These are phyloP conservation scores for Myioborus melanocephalus DNA, from an alignment of 2,797 vertebrate genomes.

Conservation along the genomic window DNA sequence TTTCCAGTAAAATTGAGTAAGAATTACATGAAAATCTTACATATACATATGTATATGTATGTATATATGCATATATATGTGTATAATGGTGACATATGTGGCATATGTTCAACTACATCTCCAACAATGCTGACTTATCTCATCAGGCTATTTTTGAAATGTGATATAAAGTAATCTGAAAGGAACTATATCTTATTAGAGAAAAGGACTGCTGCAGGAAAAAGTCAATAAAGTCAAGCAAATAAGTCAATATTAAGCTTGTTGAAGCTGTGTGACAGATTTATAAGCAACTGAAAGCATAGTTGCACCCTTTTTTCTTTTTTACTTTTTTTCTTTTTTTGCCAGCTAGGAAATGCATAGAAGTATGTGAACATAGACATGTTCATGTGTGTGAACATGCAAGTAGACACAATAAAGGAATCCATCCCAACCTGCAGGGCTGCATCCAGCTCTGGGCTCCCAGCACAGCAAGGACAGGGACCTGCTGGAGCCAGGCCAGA, in stretches of 20 bases:
- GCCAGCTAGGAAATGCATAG: not conserved
- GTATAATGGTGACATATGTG: not conserved
- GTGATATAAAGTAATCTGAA: not conserved
- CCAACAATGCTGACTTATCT: not conserved
- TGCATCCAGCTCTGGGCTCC: not conserved
- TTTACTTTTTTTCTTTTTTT: too few relatives aligned
- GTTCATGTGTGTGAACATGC: not conserved
- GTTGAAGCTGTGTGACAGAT: not conserved
- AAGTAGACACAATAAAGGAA: not conserved
- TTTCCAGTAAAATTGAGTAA: not conserved
- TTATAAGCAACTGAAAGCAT: not conserved
- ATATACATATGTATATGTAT: fast-evolving
- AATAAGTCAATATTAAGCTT: not conserved
- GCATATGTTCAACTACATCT: not conserved
- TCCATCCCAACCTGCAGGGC: not conserved
- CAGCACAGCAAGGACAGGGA: not conserved
- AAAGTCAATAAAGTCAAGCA: not conserved
- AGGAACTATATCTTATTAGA: not conserved
- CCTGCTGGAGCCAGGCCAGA: not conserved
- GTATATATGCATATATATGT: not conserved
- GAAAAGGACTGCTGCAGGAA: not conserved
- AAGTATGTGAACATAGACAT: not conserved
- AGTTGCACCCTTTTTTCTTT: not conserved
- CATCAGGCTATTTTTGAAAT: not conserved
- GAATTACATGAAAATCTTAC: not conserved